phyloP scores from a whole-genome alignment of 2,888 invertebrate genomes.

The Drosophila eohydei region DNA sequence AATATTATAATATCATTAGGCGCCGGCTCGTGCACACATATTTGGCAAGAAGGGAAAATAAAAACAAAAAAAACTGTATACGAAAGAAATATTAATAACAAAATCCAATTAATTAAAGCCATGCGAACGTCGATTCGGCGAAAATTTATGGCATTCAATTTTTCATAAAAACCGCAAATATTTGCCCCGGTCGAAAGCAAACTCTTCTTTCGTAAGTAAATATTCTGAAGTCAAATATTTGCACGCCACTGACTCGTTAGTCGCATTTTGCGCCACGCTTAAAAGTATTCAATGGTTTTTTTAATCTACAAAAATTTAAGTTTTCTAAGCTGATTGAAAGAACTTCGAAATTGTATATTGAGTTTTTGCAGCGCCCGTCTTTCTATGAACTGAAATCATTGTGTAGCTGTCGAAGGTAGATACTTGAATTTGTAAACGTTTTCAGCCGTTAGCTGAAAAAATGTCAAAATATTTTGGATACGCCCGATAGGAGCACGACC shows the following conservation, averaged over 20 bases:
- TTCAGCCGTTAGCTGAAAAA: too few relatives aligned
- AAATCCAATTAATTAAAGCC: conserved; percentile 60
- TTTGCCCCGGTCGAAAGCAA: conserved; percentile 42
- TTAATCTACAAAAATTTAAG: not conserved
- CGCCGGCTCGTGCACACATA: conserved; percentile 20
- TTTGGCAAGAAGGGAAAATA: conserved; percentile 41
- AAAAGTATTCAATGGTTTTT: conserved; percentile 47
- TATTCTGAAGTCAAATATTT: conserved; percentile 61
- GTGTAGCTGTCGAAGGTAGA: too few relatives aligned
- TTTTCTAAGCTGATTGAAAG: not conserved
- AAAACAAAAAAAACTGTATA: conserved; percentile 1
- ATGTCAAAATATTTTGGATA: too few relatives aligned
- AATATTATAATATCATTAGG: conserved; percentile 59
- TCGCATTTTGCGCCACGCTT: conserved; percentile 21
- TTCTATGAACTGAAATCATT: too few relatives aligned
- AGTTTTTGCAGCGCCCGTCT: too few relatives aligned
- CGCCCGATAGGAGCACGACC: too few relatives aligned
- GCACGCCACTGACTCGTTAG: conserved; percentile 13
- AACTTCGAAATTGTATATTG: not conserved
- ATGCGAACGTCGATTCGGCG: conserved; percentile 54
- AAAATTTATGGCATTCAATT: conserved; percentile 65
- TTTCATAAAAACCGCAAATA: conserved; percentile 56
- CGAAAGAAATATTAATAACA: conserved; percentile 13
- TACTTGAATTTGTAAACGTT: too few relatives aligned
- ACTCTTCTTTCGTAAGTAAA: conserved; percentile 31